Percentiles rank a stretch among this genome's conserved stretches.
Conservation (phyloP, 1,140 invertebrate species). For the Anthonomus grandis region DNA sequence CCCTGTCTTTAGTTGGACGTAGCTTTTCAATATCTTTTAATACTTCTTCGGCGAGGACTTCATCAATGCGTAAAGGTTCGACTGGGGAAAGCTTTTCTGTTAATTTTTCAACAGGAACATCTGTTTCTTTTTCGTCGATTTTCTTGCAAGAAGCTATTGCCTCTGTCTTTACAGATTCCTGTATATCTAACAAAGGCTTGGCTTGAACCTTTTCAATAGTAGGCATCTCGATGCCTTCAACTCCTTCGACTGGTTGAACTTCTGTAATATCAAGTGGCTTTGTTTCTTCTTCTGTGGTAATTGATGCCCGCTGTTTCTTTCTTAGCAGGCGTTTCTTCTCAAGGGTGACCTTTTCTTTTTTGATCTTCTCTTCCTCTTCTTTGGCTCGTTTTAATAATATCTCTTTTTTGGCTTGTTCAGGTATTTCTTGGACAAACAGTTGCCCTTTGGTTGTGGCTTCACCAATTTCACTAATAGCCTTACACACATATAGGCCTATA, state of each 20-base stretch:
- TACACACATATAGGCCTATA: slow-evolving; percentile 83
- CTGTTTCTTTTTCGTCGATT: slow-evolving; percentile 54
- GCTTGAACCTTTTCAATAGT: slow-evolving; percentile 50
- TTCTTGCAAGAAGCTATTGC: slow-evolving; percentile 61
- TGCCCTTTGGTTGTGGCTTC: slow-evolving; percentile 76
- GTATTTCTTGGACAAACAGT: slow-evolving; percentile 61
- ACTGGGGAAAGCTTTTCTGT: slow-evolving; percentile 54
- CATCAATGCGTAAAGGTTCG: slow-evolving; percentile 57
- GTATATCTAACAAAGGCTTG: slow-evolving; percentile 54
- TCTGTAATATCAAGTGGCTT: slow-evolving; percentile 54
- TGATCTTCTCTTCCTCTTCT: slow-evolving; percentile 56
- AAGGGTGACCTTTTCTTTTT: slow-evolving; percentile 53
- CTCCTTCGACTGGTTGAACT: slow-evolving; percentile 51
- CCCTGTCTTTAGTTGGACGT: slow-evolving; percentile 45
- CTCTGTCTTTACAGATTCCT: slow-evolving; percentile 59
- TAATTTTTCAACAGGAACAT: slow-evolving; percentile 52
- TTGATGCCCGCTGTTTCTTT: slow-evolving; percentile 45
- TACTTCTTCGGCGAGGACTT: slow-evolving; percentile 57
- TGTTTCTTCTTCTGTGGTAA: slow-evolving; percentile 51
- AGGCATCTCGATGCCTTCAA: slow-evolving; percentile 48
- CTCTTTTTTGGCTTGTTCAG: slow-evolving; percentile 44
- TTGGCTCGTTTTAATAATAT: slow-evolving; percentile 51
- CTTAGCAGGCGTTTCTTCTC: slow-evolving; percentile 50
- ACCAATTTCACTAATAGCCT: slow-evolving; percentile 78
- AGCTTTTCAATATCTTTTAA: slow-evolving; percentile 52